Evolutionary conservation across 2,888 invertebrate genomes (phyloP).

Genomic region (Calameuta filiformis): DNA sequence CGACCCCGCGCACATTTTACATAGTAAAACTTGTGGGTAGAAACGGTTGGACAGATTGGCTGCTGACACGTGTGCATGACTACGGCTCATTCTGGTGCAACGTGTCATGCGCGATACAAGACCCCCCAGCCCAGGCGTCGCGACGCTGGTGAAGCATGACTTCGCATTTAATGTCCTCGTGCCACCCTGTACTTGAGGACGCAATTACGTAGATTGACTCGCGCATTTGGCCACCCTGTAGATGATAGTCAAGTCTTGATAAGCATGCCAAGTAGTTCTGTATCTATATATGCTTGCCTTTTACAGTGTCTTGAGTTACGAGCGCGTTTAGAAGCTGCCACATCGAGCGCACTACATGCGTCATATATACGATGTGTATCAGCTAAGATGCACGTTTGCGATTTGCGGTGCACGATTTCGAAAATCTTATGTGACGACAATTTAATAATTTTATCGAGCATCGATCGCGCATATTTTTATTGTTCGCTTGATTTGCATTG

Average conservation of each 20-base stretch:
- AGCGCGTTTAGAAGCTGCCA: not conserved
- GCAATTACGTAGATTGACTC: conserved; percentile 28
- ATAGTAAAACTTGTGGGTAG: not conserved
- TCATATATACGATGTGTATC: not conserved
- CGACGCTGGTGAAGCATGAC: conserved; percentile 8
- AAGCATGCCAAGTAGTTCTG: conserved; percentile 29
- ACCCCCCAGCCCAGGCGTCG: not conserved
- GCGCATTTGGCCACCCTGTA: conserved; percentile 21
- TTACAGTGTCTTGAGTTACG: not conserved
- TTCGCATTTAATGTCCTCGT: not conserved
- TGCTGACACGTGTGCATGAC: conserved; percentile 18
- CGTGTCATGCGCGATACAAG: not conserved
- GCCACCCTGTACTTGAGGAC: conserved; percentile 1
- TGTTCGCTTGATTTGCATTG: no score
- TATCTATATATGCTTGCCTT: no score
- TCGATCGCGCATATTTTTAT: no score
- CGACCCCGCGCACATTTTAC: not conserved
- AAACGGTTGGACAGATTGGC: not conserved
- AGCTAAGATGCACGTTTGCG: no score
- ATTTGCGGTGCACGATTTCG: no score
- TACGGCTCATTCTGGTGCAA: conserved; percentile 15
- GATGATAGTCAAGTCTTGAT: conserved; percentile 25
- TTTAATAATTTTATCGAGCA: no score
- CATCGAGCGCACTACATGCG: not conserved
- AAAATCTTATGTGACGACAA: no score